A percentile compares a stretch with the other conserved stretches of the same genome.
Conservation (phyloP, 2,797 vertebrate species). For the Pseudochirops corinnae region DNA sequence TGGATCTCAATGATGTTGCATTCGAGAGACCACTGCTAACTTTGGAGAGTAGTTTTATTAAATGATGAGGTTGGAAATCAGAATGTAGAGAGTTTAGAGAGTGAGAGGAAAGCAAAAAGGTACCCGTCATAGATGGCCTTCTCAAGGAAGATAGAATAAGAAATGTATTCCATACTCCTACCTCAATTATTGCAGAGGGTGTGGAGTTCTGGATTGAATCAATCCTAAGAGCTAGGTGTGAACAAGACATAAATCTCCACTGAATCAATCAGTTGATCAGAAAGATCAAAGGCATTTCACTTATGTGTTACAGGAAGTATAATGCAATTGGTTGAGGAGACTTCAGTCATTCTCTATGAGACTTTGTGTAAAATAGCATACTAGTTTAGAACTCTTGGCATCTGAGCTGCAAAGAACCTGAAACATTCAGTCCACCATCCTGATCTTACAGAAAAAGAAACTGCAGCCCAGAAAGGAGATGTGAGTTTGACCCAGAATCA, state of each 20-base stretch:
- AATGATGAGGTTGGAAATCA: background rate
- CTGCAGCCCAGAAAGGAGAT: background rate
- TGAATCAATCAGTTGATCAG: background rate
- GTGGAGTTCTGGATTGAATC: background rate
- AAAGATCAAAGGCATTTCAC: background rate
- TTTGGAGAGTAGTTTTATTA: background rate
- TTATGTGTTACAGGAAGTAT: background rate
- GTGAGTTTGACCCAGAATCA: background rate
- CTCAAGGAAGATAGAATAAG: background rate
- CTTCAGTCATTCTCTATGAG: background rate
- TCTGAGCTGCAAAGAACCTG: background rate
- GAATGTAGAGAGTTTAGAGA: background rate
- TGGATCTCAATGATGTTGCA: background rate
- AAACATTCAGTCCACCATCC: background rate
- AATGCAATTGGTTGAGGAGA: background rate
- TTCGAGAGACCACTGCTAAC: background rate
- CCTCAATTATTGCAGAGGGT: background rate
- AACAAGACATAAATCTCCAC: background rate
- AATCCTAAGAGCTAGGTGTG: background rate
- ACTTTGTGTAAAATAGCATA: background rate
- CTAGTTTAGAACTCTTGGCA: background rate
- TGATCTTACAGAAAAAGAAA: background rate
- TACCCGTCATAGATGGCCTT: background rate
- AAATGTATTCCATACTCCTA: background rate
- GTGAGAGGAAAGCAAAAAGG: background rate